These are phyloP conservation scores for Plutella xylostella DNA, from an alignment of 2,888 invertebrate species.

Conservation along the genomic window DNA sequence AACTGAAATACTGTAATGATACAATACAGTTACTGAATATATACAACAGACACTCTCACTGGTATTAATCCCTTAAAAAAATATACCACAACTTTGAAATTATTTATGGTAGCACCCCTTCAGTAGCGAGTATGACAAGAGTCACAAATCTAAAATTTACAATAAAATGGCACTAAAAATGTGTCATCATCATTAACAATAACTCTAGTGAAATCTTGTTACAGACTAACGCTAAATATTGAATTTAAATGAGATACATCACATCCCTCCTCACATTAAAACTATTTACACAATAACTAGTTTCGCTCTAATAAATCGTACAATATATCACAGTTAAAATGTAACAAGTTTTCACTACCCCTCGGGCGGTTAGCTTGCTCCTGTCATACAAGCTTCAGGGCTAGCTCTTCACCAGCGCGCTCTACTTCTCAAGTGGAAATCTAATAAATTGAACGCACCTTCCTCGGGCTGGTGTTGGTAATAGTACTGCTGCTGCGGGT, in stretches of 20 bases:
- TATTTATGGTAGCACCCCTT: slow-evolving; percentile 72
- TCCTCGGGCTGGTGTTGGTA: slow-evolving; percentile 70
- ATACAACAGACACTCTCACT: slow-evolving; percentile 67
- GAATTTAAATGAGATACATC: slow-evolving; percentile 35
- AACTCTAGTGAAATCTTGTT: slow-evolving; percentile 64
- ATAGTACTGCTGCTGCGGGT: slow-evolving; percentile 66
- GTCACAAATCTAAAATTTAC: slow-evolving; percentile 68
- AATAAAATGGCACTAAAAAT: slow-evolving; percentile 66
- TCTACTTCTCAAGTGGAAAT: slow-evolving; percentile 69
- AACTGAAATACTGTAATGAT: slow-evolving; percentile 66
- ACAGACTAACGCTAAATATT: slow-evolving; percentile 61
- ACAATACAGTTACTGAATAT: slow-evolving; percentile 59
- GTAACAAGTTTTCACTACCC: slow-evolving; percentile 69
- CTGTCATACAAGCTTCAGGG: slow-evolving; percentile 72
- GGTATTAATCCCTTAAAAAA: slow-evolving; percentile 68
- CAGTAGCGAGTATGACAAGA: slow-evolving; percentile 71
- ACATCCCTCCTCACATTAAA: slow-evolving; percentile 44
- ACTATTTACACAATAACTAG: slow-evolving; percentile 47
- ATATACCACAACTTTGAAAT: slow-evolving; percentile 67
- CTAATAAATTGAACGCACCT: slow-evolving; percentile 72
- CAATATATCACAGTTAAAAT: slow-evolving; percentile 68
- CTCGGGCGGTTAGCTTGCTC: slow-evolving; percentile 63
- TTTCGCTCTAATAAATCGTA: slow-evolving; percentile 54
- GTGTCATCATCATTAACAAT: slow-evolving; percentile 66
- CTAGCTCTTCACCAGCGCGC: slow-evolving; percentile 72